Evolutionary conservation across 1,140 invertebrate genomes (phyloP), one percentile per base, ranked within the genome.

Genomic region (Eumaeus atala): DNA sequence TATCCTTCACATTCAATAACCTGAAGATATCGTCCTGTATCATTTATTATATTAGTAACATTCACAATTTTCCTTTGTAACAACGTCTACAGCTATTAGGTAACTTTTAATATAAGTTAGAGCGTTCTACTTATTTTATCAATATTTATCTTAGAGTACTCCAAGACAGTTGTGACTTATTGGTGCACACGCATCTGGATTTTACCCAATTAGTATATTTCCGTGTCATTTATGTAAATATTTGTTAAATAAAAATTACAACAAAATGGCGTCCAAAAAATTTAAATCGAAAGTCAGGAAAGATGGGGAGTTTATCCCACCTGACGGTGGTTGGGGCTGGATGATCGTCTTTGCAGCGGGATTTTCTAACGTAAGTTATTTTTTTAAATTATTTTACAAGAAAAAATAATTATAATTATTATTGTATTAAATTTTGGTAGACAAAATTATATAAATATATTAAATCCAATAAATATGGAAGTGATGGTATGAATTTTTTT

Each of bases 311-410:
- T 90, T 89, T 56, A 77, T 88, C 0, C 87, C 90, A 1, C 92
- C 91, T 0, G 92, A 93, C 68, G 91, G 90, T 0, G 92, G 92
- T 6, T 93, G 91, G 91, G 92, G 92, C 0, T 93, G 92, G 92
- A 81, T 91, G 64, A 89, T 93, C 11, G 85, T 92, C 12, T 60
- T 92, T 9, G 91, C 90, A 4, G 88, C 89, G 34, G 89, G 90
- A 59, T 87, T 90, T 58, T 88, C 87, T 50, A 92, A 92, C 59
- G 91, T 93, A 84, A 90, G 90, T 88, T 51, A 8, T 53, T 40
- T 33, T 12, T n/a, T n/a, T n/a, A n/a, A n/a, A n/a, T n/a, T n/a
- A n/a, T n/a, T n/a, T n/a, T n/a, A n/a, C n/a, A n/a, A n/a, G n/a
- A n/a, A n/a, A n/a, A n/a, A n/a, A n/a, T n/a, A n/a, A n/a, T n/a